Conservation (phyloP, 2,113 vertebrate genomes). For the Clarias macrocephalus region DNA sequence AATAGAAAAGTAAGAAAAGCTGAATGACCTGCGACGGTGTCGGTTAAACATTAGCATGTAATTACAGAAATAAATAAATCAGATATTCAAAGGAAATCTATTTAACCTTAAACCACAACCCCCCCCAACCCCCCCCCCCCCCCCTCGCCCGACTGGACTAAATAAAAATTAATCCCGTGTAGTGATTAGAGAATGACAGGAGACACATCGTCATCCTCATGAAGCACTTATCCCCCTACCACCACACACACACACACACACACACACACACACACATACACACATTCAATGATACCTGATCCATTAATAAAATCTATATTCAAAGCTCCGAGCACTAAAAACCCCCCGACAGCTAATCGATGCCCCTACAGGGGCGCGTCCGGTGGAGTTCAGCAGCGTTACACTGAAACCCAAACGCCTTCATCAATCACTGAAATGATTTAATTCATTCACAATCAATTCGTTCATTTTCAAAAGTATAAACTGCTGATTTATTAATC, state of each 20-base stretch:
- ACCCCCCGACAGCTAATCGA: not conserved
- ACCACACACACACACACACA: not conserved
- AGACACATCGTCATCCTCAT: slow-evolving; percentile 36
- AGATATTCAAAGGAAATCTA: slow-evolving; percentile 45
- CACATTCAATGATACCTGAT: slow-evolving; percentile 44
- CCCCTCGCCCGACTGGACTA: too few species aligned
- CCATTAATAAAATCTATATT: slow-evolving; percentile 51
- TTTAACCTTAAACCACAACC: not conserved
- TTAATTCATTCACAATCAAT: not conserved
- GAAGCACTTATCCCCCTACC: slow-evolving; percentile 19
- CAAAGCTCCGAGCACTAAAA: slow-evolving; percentile 50
- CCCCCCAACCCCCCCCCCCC: too few species aligned
- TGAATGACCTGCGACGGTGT: slow-evolving; percentile 4
- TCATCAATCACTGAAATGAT: not conserved
- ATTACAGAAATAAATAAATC: slow-evolving; percentile 43
- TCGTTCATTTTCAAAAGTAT: not conserved
- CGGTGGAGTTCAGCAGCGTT: not conserved
- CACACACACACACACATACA: slow-evolving; percentile 2
- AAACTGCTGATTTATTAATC: not conserved
- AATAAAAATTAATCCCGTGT: slow-evolving; percentile 12
- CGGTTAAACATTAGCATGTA: slow-evolving; percentile 29
- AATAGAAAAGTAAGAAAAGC: slow-evolving; percentile 1
- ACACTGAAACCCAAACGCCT: not conserved
- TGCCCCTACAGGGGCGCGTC: not conserved
- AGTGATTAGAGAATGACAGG: slow-evolving; percentile 36